Base-by-base conservation (phyloP, 1,140 invertebrate genomes). In the Lepidurus packardi region DNA sequence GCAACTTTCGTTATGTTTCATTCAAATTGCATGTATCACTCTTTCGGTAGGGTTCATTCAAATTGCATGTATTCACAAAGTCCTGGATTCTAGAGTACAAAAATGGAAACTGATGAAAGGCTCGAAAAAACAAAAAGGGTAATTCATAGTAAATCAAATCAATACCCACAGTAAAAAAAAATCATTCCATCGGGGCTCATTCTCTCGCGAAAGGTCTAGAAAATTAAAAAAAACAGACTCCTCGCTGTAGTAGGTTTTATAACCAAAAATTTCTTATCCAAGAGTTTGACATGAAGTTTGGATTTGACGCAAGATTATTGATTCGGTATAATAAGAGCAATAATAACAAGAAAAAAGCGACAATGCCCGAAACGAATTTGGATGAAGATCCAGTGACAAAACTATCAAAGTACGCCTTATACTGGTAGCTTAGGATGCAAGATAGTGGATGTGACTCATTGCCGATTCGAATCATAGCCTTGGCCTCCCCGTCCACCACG, bases 41-140 rank as follows among this genome's bases (percentile, higher is more conserved):
- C 34, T 34, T 34, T 34, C 34, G 34, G 34, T 34, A 34, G 1
- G 34, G 3, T 65, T 65, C 16, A 65, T 65, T 47, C 53, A 65
- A 65, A 65, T 65, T 65, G 53, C 53, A 65, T 65, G 53, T 65
- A 65, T 65, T 65, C 53, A 65, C 53, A 65, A 65, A 65, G 53
- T 65, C 53, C 53, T 65, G n/a, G 53, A 65, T 13, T 65, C 53
- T 65, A 65, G 53, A 65, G 53, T 65, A 65, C 53, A 65, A 65
- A 34, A 65, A 65, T 65, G 53, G 53, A 65, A 65, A 65, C 53
- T 21, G 53, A 65, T 21, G 21, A n/a, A 65, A 65, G 53, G 53
- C 53, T 65, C 53, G 53, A 65, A 65, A 65, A 65, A 65, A 21
- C 2, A 65, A 65, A 65, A 16, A 65, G 16, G 21, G 21, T n/a